Conservation (phyloP, 2,888 invertebrate genomes). For the Galeopsomyia nigrocyanea region DNA sequence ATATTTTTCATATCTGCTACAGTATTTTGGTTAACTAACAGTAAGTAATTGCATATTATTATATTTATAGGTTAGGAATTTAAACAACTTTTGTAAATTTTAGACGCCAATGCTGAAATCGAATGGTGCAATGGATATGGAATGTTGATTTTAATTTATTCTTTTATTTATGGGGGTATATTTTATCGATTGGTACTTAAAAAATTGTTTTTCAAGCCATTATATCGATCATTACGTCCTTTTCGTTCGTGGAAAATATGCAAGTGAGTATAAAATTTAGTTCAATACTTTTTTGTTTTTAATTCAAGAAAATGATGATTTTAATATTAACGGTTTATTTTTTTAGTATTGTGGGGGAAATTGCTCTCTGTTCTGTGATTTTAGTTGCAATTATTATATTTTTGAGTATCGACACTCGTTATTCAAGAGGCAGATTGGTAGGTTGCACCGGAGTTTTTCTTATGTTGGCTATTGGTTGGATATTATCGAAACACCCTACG, state of each 20-base stretch:
- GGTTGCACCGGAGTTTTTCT: conserved; percentile 77
- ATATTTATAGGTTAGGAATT: background rate
- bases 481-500: conserved; percentile 74
- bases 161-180: conserved; percentile 74
- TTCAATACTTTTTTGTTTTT: no score
- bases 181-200: conserved; percentile 77
- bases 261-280: background rate
- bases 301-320: background rate
- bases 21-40: conserved; percentile 54
- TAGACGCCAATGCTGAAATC: conserved; percentile 51
- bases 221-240: background rate
- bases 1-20: conserved; percentile 59
- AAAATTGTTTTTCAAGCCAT: conserved; percentile 56
- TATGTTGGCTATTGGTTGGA: conserved; percentile 74
- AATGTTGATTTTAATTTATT: conserved; percentile 76
- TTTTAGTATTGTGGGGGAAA: background rate
- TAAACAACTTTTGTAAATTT: conserved; percentile 22
- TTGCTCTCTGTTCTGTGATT: conserved; percentile 5
- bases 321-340: background rate
- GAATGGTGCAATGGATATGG: conserved; percentile 79
- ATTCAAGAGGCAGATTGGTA: conserved; percentile 72
- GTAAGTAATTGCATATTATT: conserved; percentile 48
- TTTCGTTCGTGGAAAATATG: background rate
- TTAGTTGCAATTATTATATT: conserved; percentile 66
- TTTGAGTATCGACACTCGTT: conserved; percentile 75